Conservation (phyloP, 2,797 vertebrate genomes). For the Sebastes itinus region DNA sequence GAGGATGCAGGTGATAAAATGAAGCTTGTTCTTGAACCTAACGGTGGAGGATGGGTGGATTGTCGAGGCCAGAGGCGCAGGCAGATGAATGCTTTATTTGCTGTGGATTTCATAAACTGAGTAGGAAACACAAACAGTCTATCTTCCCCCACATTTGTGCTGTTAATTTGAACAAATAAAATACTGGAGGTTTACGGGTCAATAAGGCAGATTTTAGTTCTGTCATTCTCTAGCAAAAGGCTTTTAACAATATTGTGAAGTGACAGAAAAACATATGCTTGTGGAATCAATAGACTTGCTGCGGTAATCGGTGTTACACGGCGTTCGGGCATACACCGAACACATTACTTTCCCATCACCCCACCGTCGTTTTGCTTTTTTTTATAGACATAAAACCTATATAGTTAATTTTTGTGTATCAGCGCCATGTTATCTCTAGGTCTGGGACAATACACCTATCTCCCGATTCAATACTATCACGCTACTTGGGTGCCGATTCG, state of each 20-base stretch:
- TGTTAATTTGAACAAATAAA: slow-evolving; percentile 13
- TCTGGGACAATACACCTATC: too few species aligned
- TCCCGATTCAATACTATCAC: too few species aligned
- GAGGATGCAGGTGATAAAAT: slow-evolving; percentile 45
- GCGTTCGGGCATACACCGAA: too few species aligned
- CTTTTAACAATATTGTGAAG: not conserved
- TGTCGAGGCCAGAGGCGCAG: slow-evolving; percentile 24
- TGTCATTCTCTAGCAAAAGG: not conserved
- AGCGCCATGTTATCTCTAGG: too few species aligned
- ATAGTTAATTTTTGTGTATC: too few species aligned
- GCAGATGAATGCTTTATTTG: not conserved
- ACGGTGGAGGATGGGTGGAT: slow-evolving; percentile 19
- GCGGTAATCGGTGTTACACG: too few species aligned
- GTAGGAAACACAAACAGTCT: not conserved
- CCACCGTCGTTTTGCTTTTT: too few species aligned
- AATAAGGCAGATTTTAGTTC: not conserved
- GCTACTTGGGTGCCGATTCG: too few species aligned
- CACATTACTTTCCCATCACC: too few species aligned
- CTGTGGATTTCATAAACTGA: not conserved
- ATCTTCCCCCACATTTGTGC: not conserved
- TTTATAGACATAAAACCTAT: too few species aligned
- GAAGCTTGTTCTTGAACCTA: slow-evolving; percentile 32
- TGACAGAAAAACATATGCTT: not conserved
- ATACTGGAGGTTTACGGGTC: not conserved
- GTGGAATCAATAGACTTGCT: too few species aligned